Evolutionary conservation across 2,797 vertebrate species (phyloP).

Genomic region (Argentina silus): DNA sequence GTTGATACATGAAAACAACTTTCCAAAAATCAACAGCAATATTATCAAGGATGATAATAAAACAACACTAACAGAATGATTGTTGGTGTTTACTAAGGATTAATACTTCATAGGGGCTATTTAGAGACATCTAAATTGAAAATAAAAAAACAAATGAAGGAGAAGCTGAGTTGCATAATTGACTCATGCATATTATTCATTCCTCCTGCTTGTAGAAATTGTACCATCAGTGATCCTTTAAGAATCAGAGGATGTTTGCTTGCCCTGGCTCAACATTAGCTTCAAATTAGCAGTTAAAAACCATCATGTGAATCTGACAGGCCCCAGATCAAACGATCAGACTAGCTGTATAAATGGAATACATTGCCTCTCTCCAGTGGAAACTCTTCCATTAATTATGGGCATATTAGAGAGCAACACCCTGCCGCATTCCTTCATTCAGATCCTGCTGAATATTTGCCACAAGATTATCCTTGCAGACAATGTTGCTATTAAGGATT

Average conservation of each 20-base stretch:
- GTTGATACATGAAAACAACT: too few species aligned
- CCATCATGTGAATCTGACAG: constrained; percentile 34
- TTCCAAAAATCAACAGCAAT: not conserved
- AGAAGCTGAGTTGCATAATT: not conserved
- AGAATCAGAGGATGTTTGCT: constrained; percentile 40
- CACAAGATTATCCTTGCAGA: constrained; percentile 45
- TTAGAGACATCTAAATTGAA: not conserved
- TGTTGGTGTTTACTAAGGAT: not conserved
- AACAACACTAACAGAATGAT: not conserved
- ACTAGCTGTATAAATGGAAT: constrained; percentile 34
- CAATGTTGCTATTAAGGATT: constrained; percentile 27
- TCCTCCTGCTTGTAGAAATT: constrained; percentile 28
- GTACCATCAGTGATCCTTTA: constrained; percentile 41
- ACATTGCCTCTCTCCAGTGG: constrained; percentile 22
- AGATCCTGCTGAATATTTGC: constrained; percentile 36
- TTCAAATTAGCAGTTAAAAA: constrained; percentile 48
- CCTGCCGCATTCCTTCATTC: constrained; percentile 26
- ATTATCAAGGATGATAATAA: not conserved
- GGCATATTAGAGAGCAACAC: constrained; percentile 33
- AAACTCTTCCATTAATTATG: constrained; percentile 45
- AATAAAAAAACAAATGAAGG: constrained; percentile 2
- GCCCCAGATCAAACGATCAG: constrained; percentile 40
- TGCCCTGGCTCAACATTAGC: constrained; percentile 36
- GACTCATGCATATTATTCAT: constrained; percentile 2
- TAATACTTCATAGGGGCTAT: not conserved